Base-by-base conservation (phyloP, 2,888 invertebrate species). In the Dolichomitus sp. region DNA sequence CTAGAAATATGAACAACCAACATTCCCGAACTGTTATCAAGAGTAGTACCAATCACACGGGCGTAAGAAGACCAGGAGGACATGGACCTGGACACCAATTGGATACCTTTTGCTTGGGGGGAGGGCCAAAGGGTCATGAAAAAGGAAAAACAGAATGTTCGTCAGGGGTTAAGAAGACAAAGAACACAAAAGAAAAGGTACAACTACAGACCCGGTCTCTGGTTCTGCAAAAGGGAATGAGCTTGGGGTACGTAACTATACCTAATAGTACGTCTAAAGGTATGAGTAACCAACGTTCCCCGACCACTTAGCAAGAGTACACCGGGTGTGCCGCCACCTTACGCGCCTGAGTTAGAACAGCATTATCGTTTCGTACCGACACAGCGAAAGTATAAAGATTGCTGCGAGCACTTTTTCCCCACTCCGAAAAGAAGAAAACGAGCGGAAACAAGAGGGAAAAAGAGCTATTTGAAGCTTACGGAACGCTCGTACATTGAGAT, bases 371-470 rank as follows among this genome's bases (percentile, higher is more conserved):
- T 52, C 57, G 40, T 54, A 30, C 40, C 59, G 37, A 40, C 54
- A 42, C 23, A 48, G 6, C 63, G 74, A 40, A 79, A 79, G 65
- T 70, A 66, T 70, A 79, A 82, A 79, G 74, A 78, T 66, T 79
- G 57, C 75, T 9, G 48, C n/a, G 5, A 30, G 72, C 57, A 61
- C 57, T 76, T 50, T 30, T 37, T 48, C 14, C 42, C 11, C 17
- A 30, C 11, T 7, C 37, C 27, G 23, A 40, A 52, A 42, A 66
- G 33, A 57, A 9, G 69, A 12, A 54, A 40, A 54, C 37, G 52
- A 52, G 69, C 30, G 30, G 30, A 4, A 30, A 12, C 4, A 19
- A 9, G 52, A 52, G 17, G 12, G 12, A 11, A 54, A 61, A 54
- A 17, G 17, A 52, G 37, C 37, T 40, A 45, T 45, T 45, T 23